These are phyloP conservation scores for Phaethornis superciliosus DNA, from an alignment of 2,113 vertebrate species.

Conservation along the genomic window DNA sequence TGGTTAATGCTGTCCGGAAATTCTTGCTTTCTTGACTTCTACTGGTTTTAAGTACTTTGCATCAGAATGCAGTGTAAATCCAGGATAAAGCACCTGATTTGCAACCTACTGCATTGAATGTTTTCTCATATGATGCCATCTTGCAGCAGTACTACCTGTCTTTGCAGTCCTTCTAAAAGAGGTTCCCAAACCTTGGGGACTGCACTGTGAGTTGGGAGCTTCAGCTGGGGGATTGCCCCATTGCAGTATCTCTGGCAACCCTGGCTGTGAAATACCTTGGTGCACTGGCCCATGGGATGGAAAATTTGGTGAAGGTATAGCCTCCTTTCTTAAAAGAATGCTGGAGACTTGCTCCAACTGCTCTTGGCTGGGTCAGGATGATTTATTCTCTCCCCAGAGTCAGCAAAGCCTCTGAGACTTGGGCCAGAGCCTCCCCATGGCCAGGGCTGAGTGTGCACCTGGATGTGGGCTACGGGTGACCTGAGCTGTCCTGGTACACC, in stretches of 20 bases:
- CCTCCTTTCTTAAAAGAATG: neutral
- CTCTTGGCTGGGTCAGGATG: neutral
- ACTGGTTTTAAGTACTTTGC: slow-evolving; percentile 36
- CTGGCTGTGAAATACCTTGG: neutral
- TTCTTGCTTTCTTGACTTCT: slow-evolving; percentile 19
- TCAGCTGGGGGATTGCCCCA: neutral
- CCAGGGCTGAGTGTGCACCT: accelerated
- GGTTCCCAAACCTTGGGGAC: neutral
- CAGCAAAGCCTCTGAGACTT: neutral
- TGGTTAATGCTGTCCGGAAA: slow-evolving; percentile 31
- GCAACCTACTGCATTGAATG: neutral
- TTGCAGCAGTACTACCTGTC: neutral
- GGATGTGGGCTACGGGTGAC: neutral
- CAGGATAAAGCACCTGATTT: slow-evolving; percentile 22
- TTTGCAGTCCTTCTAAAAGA: neutral
- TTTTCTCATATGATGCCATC: neutral
- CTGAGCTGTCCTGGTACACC: neutral
- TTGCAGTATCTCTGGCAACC: neutral
- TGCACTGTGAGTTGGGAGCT: neutral
- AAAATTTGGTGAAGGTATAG: neutral
- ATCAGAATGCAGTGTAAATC: slow-evolving; percentile 20
- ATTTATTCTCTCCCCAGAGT: neutral
- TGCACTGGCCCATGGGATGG: neutral
- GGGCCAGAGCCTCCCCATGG: accelerated
- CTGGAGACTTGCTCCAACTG: neutral